Evolutionary conservation across 2,888 invertebrate genomes (phyloP).

Genomic region (Epirrhoe tristata): DNA sequence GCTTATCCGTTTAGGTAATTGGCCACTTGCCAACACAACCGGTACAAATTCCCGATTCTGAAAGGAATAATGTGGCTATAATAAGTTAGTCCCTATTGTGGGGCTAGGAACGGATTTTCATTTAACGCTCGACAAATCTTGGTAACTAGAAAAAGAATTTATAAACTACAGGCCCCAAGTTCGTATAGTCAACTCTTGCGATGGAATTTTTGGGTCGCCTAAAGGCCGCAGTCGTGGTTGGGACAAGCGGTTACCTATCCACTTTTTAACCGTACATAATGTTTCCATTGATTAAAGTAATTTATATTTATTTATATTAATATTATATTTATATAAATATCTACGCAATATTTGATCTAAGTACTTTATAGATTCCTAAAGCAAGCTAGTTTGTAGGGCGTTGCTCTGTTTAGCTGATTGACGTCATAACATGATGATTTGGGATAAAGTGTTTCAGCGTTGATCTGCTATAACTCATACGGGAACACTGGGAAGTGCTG

Average conservation of each 20-base stretch:
- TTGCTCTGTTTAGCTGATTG: slow-evolving; percentile 32
- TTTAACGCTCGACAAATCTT: neutral
- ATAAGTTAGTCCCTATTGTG: slow-evolving; percentile 6
- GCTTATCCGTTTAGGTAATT: slow-evolving; percentile 39
- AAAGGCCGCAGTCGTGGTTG: too few species aligned
- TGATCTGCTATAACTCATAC: slow-evolving; percentile 29
- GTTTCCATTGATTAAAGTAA: too few species aligned
- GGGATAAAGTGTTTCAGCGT: slow-evolving; percentile 20
- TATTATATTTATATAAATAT: too few species aligned
- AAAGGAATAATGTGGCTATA: slow-evolving; percentile 2
- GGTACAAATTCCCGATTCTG: slow-evolving; percentile 11
- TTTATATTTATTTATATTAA: too few species aligned
- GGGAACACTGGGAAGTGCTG: slow-evolving; percentile 16
- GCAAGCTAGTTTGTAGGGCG: slow-evolving; percentile 29
- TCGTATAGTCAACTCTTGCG: too few species aligned
- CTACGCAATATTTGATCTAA: neutral
- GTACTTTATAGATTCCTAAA: slow-evolving; percentile 30
- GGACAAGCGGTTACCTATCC: too few species aligned
- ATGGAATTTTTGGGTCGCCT: too few species aligned
- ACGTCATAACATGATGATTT: slow-evolving; percentile 36
- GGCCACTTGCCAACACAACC: slow-evolving; percentile 35
- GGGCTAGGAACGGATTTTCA: neutral
- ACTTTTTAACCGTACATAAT: too few species aligned
- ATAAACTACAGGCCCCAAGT: too few species aligned
- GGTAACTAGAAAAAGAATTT: too few species aligned